Percentiles rank a stretch among this genome's conserved stretches.
phyloP scores from a whole-genome alignment of 2,797 vertebrate species.

The Jordanella pulchra region DNA sequence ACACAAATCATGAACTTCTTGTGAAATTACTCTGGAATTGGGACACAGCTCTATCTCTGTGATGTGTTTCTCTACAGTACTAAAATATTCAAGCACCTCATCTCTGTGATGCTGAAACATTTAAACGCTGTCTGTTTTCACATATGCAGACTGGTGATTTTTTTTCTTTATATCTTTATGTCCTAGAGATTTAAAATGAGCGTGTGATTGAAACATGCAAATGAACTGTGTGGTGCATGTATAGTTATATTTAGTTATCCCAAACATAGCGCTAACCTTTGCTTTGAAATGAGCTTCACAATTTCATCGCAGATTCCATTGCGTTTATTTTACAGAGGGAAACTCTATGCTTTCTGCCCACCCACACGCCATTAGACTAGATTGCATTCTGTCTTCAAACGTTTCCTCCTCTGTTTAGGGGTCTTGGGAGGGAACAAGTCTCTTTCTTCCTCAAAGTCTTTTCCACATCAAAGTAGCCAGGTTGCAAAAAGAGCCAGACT shows the following conservation, averaged over 20 bases:
- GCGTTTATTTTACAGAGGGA: constrained; percentile 37
- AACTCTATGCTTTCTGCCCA: constrained; percentile 48
- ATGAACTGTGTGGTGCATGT: constrained; percentile 8
- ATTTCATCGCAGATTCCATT: constrained; percentile 23
- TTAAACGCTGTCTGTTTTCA: constrained; percentile 26
- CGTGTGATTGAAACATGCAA: background rate
- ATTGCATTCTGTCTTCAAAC: constrained; percentile 66
- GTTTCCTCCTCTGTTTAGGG: constrained; percentile 53
- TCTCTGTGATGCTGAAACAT: constrained; percentile 38
- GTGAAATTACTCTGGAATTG: constrained; percentile 37
- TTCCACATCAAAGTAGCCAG: constrained; percentile 65
- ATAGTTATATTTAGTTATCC: background rate
- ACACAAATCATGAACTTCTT: constrained; percentile 3
- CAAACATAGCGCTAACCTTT: constrained; percentile 3
- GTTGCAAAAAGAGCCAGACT: constrained; percentile 47
- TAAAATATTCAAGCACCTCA: constrained; percentile 52
- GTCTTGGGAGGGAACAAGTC: constrained; percentile 46
- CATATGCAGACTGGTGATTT: constrained; percentile 4
- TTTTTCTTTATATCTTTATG: constrained; percentile 8
- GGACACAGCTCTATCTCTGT: constrained; percentile 34
- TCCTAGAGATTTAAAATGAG: background rate
- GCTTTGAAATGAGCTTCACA: constrained; percentile 7
- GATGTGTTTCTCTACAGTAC: constrained; percentile 20
- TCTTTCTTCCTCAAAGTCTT: constrained; percentile 43
- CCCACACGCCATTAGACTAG: constrained; percentile 69